phyloP scores from a whole-genome alignment of 1,140 invertebrate species.

The Geopemphigus sp. region DNA sequence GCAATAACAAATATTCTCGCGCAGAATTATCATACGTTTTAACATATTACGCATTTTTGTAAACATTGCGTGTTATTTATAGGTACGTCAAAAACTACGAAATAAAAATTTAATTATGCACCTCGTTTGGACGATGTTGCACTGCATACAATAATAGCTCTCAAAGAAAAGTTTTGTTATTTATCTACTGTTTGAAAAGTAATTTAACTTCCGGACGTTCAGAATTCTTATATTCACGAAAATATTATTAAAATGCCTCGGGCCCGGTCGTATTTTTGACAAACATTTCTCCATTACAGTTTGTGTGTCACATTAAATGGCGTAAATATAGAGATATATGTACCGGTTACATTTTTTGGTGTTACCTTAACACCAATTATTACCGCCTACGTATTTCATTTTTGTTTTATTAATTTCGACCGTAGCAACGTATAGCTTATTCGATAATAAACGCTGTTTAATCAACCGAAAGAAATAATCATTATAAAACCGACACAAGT shows the following conservation, averaged over 20 bases:
- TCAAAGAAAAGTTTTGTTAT: neutral
- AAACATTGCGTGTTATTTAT: neutral
- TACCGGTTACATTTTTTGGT: neutral
- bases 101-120: neutral
- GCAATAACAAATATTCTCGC: neutral
- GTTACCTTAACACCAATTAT: no score
- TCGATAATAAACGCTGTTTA: no score
- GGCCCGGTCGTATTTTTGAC: neutral
- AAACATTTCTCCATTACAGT: neutral
- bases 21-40: neutral
- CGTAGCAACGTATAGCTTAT: no score
- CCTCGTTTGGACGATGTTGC: neutral
- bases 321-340: neutral
- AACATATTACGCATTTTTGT: neutral
- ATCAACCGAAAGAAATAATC: no score
- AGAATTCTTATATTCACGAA: neutral
- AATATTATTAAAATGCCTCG: slow-evolving; percentile 6
- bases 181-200: slow-evolving; percentile 22
- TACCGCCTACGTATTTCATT: no score
- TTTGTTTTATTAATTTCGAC: no score
- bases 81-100: neutral
- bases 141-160: neutral
- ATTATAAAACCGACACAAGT: no score
- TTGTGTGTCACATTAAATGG: neutral
- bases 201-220: slow-evolving; percentile 25